phyloP scores from a whole-genome alignment of 1,140 invertebrate species.

The Drosophila dunni region DNA sequence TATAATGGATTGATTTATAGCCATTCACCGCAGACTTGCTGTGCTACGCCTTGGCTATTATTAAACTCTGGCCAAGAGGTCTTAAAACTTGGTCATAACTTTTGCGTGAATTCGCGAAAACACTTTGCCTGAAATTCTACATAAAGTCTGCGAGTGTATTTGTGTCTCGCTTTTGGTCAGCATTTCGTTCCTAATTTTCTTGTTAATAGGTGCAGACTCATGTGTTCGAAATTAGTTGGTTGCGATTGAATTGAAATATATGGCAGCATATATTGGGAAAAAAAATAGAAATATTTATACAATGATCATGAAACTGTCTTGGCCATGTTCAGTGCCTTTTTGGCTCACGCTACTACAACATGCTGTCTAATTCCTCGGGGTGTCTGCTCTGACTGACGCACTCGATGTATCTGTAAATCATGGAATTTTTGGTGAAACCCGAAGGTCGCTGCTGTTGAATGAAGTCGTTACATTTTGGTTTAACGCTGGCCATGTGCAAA shows the following conservation, averaged over 20 bases:
- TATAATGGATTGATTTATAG: constrained; percentile 63
- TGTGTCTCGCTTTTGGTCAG: constrained; percentile 8
- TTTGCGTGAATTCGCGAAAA: background rate
- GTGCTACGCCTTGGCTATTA: constrained; percentile 29
- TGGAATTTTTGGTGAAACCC: constrained; percentile 3
- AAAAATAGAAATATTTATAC: background rate
- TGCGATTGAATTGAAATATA: constrained; percentile 51
- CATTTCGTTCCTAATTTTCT: constrained; percentile 59
- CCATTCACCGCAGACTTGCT: constrained; percentile 37
- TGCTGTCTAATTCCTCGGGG: constrained; percentile 33
- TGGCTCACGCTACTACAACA: constrained; percentile 27
- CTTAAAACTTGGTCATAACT: constrained; percentile 20
- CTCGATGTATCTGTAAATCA: constrained; percentile 23
- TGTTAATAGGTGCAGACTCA: constrained; percentile 70
- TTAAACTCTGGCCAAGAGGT: constrained; percentile 16
- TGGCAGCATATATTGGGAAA: constrained; percentile 10
- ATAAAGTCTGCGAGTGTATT: constrained; percentile 36
- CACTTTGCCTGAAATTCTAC: background rate
- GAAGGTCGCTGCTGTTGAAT: constrained; percentile 27
- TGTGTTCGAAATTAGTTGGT: constrained; percentile 51
- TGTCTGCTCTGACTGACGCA: constrained; percentile 31
- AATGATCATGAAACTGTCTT: constrained; percentile 16
- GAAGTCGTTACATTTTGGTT: constrained; percentile 25
- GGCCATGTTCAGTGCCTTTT: constrained; percentile 2
- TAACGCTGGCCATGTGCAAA: constrained; percentile 33